Conservation (phyloP, 2,113 vertebrate species). For the Gallinago paraguaiae region DNA sequence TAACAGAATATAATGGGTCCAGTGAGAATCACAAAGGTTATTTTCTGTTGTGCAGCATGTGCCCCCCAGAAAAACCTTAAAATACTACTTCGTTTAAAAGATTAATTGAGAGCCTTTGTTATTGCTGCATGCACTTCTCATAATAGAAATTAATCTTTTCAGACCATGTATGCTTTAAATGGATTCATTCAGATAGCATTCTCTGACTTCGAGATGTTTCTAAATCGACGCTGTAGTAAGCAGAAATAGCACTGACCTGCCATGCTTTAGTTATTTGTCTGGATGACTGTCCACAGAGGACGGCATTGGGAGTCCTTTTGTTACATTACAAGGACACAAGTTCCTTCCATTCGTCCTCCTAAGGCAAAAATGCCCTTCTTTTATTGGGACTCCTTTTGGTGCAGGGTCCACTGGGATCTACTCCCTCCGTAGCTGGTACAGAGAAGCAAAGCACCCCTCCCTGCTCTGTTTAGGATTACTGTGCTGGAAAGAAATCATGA, state of each 20-base stretch:
- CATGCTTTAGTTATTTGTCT: background rate
- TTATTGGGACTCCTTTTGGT: background rate
- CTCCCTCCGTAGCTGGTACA: background rate
- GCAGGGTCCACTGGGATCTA: background rate
- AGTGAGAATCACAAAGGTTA: background rate
- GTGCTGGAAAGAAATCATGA: background rate
- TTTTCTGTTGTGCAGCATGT: background rate
- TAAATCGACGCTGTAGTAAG: background rate
- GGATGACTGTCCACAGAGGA: background rate
- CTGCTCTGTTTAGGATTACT: background rate
- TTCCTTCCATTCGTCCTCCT: background rate
- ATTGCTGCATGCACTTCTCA: background rate
- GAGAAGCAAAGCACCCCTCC: fast-evolving
- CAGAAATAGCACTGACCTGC: background rate
- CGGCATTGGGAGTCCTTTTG: background rate
- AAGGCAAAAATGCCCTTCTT: background rate
- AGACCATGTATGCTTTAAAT: background rate
- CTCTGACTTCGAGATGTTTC: background rate
- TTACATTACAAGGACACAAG: fast-evolving
- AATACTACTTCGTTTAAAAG: background rate
- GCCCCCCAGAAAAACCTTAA: background rate
- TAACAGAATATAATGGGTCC: background rate
- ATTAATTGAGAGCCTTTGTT: background rate
- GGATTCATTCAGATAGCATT: background rate
- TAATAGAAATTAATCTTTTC: background rate